phyloP scores from a whole-genome alignment of 2,888 invertebrate genomes.

The Caprella mutica region DNA sequence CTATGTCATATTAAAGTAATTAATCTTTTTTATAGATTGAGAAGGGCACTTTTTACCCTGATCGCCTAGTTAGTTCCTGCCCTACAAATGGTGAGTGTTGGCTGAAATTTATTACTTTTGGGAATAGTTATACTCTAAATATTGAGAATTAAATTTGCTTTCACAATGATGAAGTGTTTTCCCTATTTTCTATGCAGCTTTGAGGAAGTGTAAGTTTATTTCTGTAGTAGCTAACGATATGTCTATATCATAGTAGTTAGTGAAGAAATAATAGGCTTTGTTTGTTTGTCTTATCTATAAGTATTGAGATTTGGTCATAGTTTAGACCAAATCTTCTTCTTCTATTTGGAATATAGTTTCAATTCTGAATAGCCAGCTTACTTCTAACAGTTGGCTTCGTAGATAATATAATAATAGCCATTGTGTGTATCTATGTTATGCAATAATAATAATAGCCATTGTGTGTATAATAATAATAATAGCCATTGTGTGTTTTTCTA shows the following conservation, averaged over 20 bases:
- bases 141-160: no score
- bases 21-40: slow-evolving; percentile 14
- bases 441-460: no score
- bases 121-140: no score
- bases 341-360: no score
- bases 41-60: slow-evolving; percentile 28
- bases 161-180: no score
- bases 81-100: slow-evolving; percentile 27
- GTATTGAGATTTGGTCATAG: background rate
- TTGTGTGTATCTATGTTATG: background rate
- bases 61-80: slow-evolving; percentile 27
- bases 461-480: no score
- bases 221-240: background rate
- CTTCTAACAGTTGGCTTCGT: background rate
- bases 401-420: background rate
- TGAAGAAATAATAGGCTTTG: background rate
- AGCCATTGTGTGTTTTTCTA: no score
- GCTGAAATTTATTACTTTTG: background rate
- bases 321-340: background rate
- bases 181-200: no score
- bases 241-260: background rate
- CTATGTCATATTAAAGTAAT: background rate
- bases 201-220: background rate
- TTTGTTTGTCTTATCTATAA: background rate
- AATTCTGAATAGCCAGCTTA: background rate